These are phyloP conservation scores for Myotis brandtii DNA, from an alignment of 2,113 vertebrate species.

Conservation along the genomic window DNA sequence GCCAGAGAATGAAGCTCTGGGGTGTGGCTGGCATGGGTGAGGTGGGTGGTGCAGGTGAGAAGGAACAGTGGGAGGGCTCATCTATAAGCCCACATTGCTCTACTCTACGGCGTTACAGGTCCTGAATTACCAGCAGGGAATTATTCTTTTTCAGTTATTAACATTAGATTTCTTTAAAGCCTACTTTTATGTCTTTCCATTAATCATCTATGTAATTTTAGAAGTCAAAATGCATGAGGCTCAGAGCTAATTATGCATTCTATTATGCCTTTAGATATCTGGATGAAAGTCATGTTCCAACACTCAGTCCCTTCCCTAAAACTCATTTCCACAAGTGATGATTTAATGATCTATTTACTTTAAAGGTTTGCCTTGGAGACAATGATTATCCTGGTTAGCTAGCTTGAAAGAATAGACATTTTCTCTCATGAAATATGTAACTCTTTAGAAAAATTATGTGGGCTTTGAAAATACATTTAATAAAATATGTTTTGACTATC, in stretches of 20 bases:
- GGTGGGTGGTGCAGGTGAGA: accelerated
- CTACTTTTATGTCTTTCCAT: constrained; percentile 58
- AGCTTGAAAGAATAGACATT: constrained; percentile 38
- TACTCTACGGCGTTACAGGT: neutral
- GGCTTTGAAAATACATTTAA: constrained; percentile 48
- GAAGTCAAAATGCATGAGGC: constrained; percentile 55
- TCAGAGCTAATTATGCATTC: constrained; percentile 69
- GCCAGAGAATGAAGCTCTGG: neutral
- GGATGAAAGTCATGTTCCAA: constrained; percentile 67
- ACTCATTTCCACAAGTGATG: constrained; percentile 66
- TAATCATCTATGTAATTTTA: constrained; percentile 70
- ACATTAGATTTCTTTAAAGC: constrained; percentile 32
- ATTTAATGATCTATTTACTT: constrained; percentile 76
- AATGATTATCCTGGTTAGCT: constrained; percentile 59
- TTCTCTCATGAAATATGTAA: constrained; percentile 51
- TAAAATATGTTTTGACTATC: neutral
- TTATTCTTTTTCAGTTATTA: constrained; percentile 51
- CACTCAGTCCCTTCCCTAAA: constrained; percentile 57
- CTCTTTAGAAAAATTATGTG: constrained; percentile 50
- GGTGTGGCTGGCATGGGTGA: neutral
- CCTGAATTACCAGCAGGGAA: constrained; percentile 27
- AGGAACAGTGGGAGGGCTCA: neutral
- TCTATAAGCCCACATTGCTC: neutral
- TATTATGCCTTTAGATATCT: constrained; percentile 62
- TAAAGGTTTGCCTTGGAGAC: constrained; percentile 58